Base-by-base conservation (phyloP, 2,113 vertebrate genomes). In the Lethenteron reissneri region DNA sequence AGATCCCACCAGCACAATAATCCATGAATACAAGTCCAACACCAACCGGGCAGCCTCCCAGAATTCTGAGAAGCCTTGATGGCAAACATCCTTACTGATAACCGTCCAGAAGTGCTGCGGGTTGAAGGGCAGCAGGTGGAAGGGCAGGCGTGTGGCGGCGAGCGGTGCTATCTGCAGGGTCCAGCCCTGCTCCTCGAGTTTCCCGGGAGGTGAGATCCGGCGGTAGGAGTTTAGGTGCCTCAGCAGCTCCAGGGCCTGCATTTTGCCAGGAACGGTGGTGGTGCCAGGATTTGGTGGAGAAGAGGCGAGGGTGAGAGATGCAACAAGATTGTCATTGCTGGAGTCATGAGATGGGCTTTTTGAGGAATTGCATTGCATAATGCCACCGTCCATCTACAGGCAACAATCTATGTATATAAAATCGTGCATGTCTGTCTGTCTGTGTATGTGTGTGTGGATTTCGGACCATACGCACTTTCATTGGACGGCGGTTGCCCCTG, bases 81-180 rank as follows among this genome's bases (percentile, higher is more conserved):
- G n/a, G 25, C 71, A 72, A 41, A 41, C 70, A 60, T 70, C 87
- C 87, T 71, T 78, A 94, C 94, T 84, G 62, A 99, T 81, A 73
- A 97, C 87, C 73, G 83, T 89, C 91, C 90, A 97, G 80, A 88
- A 89, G 77, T 80, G 87, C 2, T 84, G 80, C n/a, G 83, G 85
- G 79, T 88, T 84, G 73, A 92, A 84, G 70, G 95, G 84, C 72
- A 87, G 80, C 10, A 94, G 79, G 73, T 99, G 94, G 75, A 99
- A 97, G 70, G 94, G 94, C 73, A 99, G 81, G 60, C 91, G 83
- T 69, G 74, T 83, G 70, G 83, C 80, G 71, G 87, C 85, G 57
- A 88, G 77, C 57, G 86, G 78, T 68, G 86, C 81, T 12, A 77
- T 68, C 0, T 87, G 87, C 71, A 89, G 87, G 58, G 91, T 69